phyloP scores from a whole-genome alignment of 2,113 vertebrate species.

The Salvelinus namaycush region DNA sequence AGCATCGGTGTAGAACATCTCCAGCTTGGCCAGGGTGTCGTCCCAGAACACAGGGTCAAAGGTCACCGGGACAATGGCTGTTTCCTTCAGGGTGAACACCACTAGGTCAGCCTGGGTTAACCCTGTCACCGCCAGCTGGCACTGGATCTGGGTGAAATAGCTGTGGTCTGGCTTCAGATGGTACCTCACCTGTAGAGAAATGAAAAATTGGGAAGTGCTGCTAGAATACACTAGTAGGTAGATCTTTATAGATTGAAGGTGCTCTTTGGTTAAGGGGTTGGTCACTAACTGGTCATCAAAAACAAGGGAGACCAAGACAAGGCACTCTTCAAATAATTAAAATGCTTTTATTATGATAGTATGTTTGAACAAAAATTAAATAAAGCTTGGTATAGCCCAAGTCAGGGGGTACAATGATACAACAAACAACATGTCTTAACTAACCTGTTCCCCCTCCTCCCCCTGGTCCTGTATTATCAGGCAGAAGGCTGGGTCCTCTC shows the following conservation, averaged over 20 bases:
- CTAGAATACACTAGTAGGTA: no score
- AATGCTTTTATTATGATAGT: no score
- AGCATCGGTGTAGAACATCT: slow-evolving; percentile 73
- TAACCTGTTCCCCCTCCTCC: slow-evolving; percentile 11
- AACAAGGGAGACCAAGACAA: no score
- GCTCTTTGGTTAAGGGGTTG: no score
- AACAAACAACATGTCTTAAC: no score
- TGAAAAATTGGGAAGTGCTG: no score
- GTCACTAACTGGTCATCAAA: no score
- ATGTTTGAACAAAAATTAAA: no score
- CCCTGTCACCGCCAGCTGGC: slow-evolving; percentile 74
- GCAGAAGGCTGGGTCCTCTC: slow-evolving; percentile 76
- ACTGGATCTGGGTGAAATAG: slow-evolving; percentile 84
- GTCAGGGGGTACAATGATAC: no score
- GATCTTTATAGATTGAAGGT: no score
- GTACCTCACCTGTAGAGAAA: slow-evolving; percentile 38
- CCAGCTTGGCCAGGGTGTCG: slow-evolving; percentile 67
- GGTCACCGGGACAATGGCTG: slow-evolving; percentile 67
- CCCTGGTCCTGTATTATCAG: slow-evolving; percentile 50
- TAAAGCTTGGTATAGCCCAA: no score
- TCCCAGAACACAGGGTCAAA: slow-evolving; percentile 74
- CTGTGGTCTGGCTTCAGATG: slow-evolving; percentile 72
- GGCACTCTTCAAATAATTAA: no score
- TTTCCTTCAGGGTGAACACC: slow-evolving; percentile 77
- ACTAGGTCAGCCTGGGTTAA: slow-evolving; percentile 69